These are phyloP conservation scores for Clunio marinus DNA, from an alignment of 2,888 invertebrate genomes.

Conservation along the genomic window DNA sequence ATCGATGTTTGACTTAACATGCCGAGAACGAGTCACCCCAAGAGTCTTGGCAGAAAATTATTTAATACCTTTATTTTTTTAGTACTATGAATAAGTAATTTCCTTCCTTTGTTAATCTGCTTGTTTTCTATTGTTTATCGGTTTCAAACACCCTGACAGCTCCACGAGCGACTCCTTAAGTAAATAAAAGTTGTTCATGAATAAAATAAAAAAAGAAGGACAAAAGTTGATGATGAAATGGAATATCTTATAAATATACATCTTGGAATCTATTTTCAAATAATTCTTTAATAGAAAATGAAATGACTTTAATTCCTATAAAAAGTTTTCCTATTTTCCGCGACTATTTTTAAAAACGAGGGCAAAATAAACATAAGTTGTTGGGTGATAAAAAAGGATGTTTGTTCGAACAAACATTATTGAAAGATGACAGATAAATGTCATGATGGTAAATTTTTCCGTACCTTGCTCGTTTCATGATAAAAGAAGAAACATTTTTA, in stretches of 20 bases:
- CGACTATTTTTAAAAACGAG: neutral
- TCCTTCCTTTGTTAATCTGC: neutral
- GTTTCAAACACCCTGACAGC: neutral
- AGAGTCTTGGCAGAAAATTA: neutral
- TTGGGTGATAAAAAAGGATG: too few species aligned
- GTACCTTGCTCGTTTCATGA: too few species aligned
- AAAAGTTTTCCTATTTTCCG: too few species aligned
- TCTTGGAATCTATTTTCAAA: too few species aligned
- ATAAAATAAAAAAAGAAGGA: neutral
- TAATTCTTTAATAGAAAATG: too few species aligned
- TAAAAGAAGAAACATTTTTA: too few species aligned
- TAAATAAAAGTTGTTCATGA: neutral
- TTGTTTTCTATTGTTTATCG: neutral
- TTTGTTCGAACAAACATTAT: too few species aligned
- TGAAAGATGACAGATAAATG: too few species aligned
- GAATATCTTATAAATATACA: too few species aligned
- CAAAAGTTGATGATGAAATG: neutral
- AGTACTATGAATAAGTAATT: neutral
- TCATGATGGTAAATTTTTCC: too few species aligned
- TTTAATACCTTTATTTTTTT: neutral
- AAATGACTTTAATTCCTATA: too few species aligned
- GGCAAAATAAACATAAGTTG: neutral
- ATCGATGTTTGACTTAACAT: too few species aligned
- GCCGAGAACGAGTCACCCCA: neutral
- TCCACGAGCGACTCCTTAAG: neutral